A percentile compares a stretch with the other conserved stretches of the same genome.
phyloP scores from a whole-genome alignment of 2,113 vertebrate genomes.

The Pteronura brasiliensis region DNA sequence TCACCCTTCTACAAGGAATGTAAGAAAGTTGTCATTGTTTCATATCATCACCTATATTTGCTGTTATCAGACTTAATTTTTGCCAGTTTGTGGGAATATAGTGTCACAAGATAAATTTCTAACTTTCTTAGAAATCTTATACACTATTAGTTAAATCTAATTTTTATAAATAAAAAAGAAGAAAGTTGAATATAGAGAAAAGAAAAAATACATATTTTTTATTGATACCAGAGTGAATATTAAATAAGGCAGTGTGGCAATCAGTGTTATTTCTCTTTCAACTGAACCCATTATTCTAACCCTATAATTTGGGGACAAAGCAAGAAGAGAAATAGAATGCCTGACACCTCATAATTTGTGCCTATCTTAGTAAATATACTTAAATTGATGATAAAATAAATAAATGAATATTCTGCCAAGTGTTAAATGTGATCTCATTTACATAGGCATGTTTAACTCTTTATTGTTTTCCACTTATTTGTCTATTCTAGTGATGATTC shows the following conservation, averaged over 20 bases:
- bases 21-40: background rate
- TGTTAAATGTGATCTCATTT: background rate
- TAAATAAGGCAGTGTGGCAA: background rate
- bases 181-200: background rate
- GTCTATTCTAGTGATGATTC: background rate
- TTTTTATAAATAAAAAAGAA: background rate
- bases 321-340: background rate
- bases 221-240: background rate
- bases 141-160: background rate
- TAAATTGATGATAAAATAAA: slow-evolving; percentile 16
- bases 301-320: background rate
- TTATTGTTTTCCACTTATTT: background rate
- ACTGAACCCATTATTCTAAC: background rate
- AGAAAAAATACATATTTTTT: background rate
- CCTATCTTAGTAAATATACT: slow-evolving; percentile 6
- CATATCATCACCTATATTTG: background rate
- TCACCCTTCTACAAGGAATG: background rate
- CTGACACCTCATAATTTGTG: slow-evolving; percentile 14
- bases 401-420: background rate
- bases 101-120: background rate
- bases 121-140: slow-evolving; percentile 1
- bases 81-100: background rate
- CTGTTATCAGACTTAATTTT: background rate
- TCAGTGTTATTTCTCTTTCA: slow-evolving; percentile 32
- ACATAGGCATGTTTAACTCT: background rate